Evolutionary conservation across 2,113 vertebrate species (phyloP), one percentile per base, ranked within the genome.

Genomic region (Orycteropus afer): DNA sequence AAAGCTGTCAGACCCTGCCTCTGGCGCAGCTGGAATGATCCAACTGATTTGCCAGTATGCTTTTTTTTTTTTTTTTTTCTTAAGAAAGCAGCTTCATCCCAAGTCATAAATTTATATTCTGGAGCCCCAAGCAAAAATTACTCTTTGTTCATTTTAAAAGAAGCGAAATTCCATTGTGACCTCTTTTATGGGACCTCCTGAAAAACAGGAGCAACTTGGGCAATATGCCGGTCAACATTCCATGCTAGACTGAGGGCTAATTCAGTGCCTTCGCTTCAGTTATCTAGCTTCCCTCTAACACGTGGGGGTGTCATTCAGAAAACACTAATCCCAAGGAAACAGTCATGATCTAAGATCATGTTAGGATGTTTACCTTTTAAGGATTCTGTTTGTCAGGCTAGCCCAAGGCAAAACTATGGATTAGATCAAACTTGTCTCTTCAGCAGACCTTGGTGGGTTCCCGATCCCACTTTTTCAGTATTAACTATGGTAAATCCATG

Each of bases 31-130:
- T 95, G 94, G 92, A 97, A 92, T 7, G 90, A 97, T 95, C 96
- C 96, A 94, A 63, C 97, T 97, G 97, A 96, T 89, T 95, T 98
- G 96, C 97, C 2, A 0, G 86, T 96, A 89, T 91, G 96, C 93
- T 65, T 97, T 90, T 95, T 86, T 80, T 95, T 94, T 80, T 95
- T 94, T 95, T 83, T 92, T 65, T 81, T 95, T 86, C 79, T 89
- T 25, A 98, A 97, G 51, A 93, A 96, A 92, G 81, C 95, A 95
- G 95, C 97, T 98, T 98, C 97, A 97, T 98, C 97, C 89, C 92
- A 73, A 97, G 94, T 98, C 14, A 0, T 92, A 95, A 84, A 95
- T 96, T 90, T 90, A 93, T 93, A 92, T 95, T 92, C 71, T 93
- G 27, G 78, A 96, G 32, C 59, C n/a, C 25, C 86, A 85, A 90